Base-by-base conservation (phyloP, 35 echinoderm and acorn worm species). In the Apostichopus californicus region DNA sequence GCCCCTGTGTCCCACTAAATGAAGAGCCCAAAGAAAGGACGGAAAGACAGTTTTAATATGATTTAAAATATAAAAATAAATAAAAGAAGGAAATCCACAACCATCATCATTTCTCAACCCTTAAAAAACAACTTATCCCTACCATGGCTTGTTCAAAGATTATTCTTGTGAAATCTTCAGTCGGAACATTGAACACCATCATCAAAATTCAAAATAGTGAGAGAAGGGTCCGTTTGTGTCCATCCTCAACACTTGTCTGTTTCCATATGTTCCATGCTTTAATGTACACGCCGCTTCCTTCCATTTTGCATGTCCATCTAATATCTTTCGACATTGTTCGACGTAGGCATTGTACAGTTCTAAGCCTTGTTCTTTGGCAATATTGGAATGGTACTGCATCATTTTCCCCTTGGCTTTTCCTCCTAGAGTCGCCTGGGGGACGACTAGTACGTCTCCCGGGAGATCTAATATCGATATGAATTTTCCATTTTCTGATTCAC, bases 341-440 rank as follows among this genome's bases (percentile, higher is more conserved):
- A 92, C 79, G 89, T 87, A 94, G 9, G 71, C 73, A 57, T 87
- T 89, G 77, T 94, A 97, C 17, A 97, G 95, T 94, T 94, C 90
- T 55, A 84, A 24, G 22, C 95, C 95, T 13, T 79, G 22, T 25
- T 92, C 78, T 90, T 97, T 97, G 54, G 91, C 86, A 63, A 97
- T 97, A 73, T 97, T 97, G 54, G 91, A 91, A 60, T 97, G 95
- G 64, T 97, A 94, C 63, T 97, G 95, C 95, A 97, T 97, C 79
- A 93, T 92, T 85, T 94, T 97, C 2, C 95, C 95, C 78, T 97
- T 97, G 6, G 91, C 72, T 60, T 97, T 97, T 20, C 95, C 95
- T 78, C 95, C 95, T 21, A 97, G 93, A n/a, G 95, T 97, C 54
- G 95, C 93, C 84, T 97, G 93, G 6, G 93, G 95, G 5, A 97